Conservation (phyloP, 2,113 vertebrate species). For the Zeus faber region DNA sequence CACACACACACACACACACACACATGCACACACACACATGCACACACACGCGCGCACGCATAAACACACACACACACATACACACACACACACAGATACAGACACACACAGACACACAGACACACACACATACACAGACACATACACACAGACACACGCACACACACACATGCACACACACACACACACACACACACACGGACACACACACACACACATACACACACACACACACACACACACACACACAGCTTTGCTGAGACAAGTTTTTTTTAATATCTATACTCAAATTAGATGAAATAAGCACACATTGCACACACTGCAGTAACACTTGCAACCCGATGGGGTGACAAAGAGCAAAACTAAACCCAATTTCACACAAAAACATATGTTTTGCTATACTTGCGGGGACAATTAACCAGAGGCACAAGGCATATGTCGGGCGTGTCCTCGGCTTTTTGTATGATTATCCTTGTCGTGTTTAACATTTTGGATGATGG, state of each 20-base stretch:
- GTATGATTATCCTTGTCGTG: background rate
- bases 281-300: no score
- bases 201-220: constrained; percentile 1
- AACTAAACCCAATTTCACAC: no score
- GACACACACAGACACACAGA: background rate
- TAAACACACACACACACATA: background rate
- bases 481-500: constrained; percentile 9
- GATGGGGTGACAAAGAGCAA: no score
- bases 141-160: background rate
- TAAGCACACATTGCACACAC: no score
- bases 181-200: background rate
- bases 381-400: no score
- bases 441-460: background rate
- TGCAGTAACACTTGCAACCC: no score
- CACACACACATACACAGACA: background rate
- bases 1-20: background rate
- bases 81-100: no score
- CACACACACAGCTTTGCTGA: background rate
- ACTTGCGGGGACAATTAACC: no score
- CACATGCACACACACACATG: background rate
- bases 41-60: background rate
- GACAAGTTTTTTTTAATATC: no score
- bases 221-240: background rate
- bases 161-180: background rate
- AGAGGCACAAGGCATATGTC: no score